Conservation (phyloP, 2,113 vertebrate species). For the Emberiza fucata region DNA sequence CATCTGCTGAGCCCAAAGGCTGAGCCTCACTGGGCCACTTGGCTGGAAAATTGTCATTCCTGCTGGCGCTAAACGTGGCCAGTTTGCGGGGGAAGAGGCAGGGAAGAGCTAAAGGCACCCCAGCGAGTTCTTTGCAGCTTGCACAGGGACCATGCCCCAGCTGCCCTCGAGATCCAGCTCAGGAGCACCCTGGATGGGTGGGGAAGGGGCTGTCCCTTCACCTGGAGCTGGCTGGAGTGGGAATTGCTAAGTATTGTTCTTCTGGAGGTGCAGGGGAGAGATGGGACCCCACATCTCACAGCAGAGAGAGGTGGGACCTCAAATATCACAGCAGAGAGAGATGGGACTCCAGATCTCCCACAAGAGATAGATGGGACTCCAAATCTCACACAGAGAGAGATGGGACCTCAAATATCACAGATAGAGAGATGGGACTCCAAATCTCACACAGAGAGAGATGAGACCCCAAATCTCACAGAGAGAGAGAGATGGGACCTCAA, state of each 20-base stretch:
- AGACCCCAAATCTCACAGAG: fast-evolving
- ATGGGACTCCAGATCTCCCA: background rate
- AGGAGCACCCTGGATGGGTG: background rate
- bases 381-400: background rate
- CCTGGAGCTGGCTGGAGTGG: background rate
- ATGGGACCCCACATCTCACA: background rate
- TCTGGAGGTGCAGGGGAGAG: background rate
- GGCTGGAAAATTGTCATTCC: background rate
- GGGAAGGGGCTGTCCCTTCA: background rate
- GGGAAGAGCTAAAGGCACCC: fast-evolving
- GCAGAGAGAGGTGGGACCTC: background rate
- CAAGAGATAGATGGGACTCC: background rate
- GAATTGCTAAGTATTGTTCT: background rate
- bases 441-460: background rate
- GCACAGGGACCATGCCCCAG: background rate
- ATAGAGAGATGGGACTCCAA: fast-evolving
- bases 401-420: background rate
- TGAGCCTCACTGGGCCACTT: background rate
- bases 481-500: background rate
- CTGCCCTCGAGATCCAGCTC: fast-evolving
- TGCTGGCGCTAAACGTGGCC: background rate
- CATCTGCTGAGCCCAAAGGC: background rate
- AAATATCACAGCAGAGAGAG: background rate
- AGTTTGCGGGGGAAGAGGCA: background rate
- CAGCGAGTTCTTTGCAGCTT: background rate